phyloP scores from a whole-genome alignment of 2,888 invertebrate genomes.

The Chrysopilus asiliformis region DNA sequence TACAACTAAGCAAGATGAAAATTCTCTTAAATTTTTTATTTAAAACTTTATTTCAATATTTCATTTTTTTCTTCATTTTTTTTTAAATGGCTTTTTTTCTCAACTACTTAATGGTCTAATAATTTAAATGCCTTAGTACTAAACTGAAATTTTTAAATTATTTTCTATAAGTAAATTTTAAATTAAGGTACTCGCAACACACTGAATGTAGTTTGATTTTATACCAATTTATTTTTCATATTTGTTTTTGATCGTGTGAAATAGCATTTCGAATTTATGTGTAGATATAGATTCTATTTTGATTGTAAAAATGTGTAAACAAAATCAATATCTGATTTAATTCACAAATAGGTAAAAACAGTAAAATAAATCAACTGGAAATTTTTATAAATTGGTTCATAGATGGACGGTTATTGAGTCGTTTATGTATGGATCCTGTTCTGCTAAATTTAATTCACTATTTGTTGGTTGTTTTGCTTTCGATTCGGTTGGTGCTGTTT shows the following conservation, averaged over 20 bases:
- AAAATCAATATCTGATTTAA: too few species aligned
- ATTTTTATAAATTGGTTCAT: constrained; percentile 10
- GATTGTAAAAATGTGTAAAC: too few species aligned
- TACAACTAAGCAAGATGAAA: too few species aligned
- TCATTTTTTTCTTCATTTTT: too few species aligned
- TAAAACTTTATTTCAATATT: too few species aligned
- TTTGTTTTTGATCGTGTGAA: not conserved
- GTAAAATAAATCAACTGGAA: not conserved
- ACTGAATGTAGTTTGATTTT: constrained; percentile 8
- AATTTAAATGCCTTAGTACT: too few species aligned
- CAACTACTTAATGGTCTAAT: too few species aligned
- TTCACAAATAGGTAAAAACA: not conserved
- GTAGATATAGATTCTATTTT: not conserved
- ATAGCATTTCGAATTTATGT: not conserved
- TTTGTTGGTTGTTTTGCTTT: constrained; percentile 6
- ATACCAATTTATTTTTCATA: not conserved
- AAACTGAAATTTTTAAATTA: not conserved
- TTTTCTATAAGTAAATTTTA: constrained; percentile 1
- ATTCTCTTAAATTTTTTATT: too few species aligned
- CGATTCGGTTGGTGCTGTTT: not conserved
- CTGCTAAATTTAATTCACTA: constrained; percentile 17
- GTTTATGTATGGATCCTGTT: constrained; percentile 20
- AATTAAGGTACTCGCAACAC: constrained; percentile 14
- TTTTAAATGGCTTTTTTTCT: too few species aligned
- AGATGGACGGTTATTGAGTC: constrained; percentile 22